A percentile compares a stretch with the other conserved stretches of the same genome.
Evolutionary conservation across 2,888 invertebrate species (phyloP).

Genomic region (Aphidius colemani): DNA sequence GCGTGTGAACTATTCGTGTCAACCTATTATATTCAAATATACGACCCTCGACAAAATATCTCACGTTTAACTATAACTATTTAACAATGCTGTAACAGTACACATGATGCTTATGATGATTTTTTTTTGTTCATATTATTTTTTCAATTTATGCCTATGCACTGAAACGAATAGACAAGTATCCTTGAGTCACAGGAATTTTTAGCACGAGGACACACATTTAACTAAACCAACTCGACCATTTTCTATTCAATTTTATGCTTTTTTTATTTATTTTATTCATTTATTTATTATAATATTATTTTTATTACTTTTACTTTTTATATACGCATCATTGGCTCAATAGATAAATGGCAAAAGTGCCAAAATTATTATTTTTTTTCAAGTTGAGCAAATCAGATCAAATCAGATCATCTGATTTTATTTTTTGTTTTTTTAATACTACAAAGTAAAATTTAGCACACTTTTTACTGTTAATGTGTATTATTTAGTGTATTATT

Average conservation of each 20-base stretch:
- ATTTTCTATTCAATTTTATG: slow-evolving; percentile 25
- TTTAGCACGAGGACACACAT: slow-evolving; percentile 52
- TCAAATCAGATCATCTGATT: too few relatives aligned
- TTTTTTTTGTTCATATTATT: not conserved
- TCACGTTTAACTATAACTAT: slow-evolving; percentile 6
- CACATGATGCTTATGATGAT: too few relatives aligned
- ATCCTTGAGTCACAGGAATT: slow-evolving; percentile 54
- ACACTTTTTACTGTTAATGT: too few relatives aligned
- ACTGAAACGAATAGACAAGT: slow-evolving; percentile 33
- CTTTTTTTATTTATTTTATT: not conserved
- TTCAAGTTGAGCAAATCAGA: too few relatives aligned
- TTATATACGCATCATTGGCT: not conserved
- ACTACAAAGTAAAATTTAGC: too few relatives aligned
- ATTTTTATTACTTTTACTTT: not conserved
- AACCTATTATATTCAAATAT: slow-evolving; percentile 27
- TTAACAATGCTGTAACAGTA: not conserved
- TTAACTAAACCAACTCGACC: slow-evolving; percentile 38
- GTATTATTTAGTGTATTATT: too few relatives aligned
- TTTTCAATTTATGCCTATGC: slow-evolving; percentile 8
- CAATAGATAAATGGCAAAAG: too few relatives aligned
- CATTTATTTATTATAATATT: not conserved
- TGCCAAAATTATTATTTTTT: too few relatives aligned
- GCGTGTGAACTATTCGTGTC: slow-evolving; percentile 32
- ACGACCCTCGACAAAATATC: slow-evolving; percentile 13
- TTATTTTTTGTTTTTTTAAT: too few relatives aligned